Evolutionary conservation across 2,113 vertebrate species (phyloP), one percentile per base, ranked within the genome.

Genomic region (Pachyramphus minor): DNA sequence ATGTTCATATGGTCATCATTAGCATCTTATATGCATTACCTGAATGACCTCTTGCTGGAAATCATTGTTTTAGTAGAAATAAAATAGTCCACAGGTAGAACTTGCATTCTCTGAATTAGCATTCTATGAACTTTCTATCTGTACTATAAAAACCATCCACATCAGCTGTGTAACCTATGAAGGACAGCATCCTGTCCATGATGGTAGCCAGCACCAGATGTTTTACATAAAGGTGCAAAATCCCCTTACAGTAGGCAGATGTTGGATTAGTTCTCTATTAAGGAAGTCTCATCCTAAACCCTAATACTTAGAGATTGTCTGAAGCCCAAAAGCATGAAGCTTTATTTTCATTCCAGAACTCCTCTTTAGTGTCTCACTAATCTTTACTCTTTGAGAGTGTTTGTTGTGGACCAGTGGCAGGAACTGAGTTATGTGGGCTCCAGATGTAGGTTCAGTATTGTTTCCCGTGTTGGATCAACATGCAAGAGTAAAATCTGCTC

Each of bases 191-290:
- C 82, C 90, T 92, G 95, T 81, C 82, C 0, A 0, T 78, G 76
- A 88, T 64, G 35, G 42, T 56, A 85, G 90, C 72, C 85, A 96
- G 90, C 47, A 89, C 72, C 93, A 93, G 83, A 93, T 93, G 73
- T 94, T 95, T 93, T 50, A 81, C 33, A 84, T 59, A 69, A 90
- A 95, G 82, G 92, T 95, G 91, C 39, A 94, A 96, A 91, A 95
- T 52, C 1, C 9, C 42, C 31, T 84, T 83, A 81, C 78, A 88
- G 90, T 86, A 84, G 87, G 82, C 82, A 96, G 78, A 91, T 90
- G 91, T 90, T 82, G 78, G 72, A 81, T 92, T 90, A 87, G 58
- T 92, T 95, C 33, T 89, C 81, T 76, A 52, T 84, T 91, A 87
- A 84, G 66, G 71, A 73, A 3, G 63, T 42, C 53, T 94, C 87